A percentile compares a stretch with the other conserved stretches of the same genome.
Evolutionary conservation across 2,113 vertebrate species (phyloP).

Genomic region (Tyto alba): DNA sequence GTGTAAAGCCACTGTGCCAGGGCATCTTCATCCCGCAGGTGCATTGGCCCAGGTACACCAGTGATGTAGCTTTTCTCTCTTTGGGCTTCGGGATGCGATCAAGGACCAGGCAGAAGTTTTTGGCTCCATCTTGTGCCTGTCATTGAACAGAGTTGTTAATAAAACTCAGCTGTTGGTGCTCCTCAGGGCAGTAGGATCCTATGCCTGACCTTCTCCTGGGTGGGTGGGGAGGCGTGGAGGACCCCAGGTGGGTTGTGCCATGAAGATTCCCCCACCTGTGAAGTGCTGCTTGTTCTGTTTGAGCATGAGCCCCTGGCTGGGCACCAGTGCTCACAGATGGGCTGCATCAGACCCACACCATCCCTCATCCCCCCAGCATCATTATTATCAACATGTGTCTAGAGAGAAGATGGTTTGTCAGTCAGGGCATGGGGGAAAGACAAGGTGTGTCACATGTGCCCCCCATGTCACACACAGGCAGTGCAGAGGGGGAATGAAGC

Average conservation of each 20-base stretch:
- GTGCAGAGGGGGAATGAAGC: rapidly evolving
- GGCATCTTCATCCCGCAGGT: neutral
- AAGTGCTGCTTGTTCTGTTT: neutral
- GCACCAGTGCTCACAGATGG: rapidly evolving
- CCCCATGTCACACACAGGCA: neutral
- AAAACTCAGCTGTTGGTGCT: neutral
- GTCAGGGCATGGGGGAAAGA: neutral
- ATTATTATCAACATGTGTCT: neutral
- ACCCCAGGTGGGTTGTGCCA: rapidly evolving
- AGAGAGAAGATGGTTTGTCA: neutral
- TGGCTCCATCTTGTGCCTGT: neutral
- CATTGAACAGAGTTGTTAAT: neutral
- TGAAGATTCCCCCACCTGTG: neutral
- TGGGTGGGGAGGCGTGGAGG: neutral
- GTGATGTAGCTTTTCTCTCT: neutral
- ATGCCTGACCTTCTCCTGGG: neutral
- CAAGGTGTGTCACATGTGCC: rapidly evolving
- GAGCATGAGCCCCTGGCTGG: neutral
- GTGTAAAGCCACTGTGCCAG: neutral
- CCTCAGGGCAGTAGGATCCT: neutral
- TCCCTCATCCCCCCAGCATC: neutral
- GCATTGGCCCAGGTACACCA: neutral
- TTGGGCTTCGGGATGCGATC: neutral
- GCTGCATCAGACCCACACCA: rapidly evolving
- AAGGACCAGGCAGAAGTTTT: neutral